Conservation (phyloP, 2,888 invertebrate genomes). For the Morpho achilles region DNA sequence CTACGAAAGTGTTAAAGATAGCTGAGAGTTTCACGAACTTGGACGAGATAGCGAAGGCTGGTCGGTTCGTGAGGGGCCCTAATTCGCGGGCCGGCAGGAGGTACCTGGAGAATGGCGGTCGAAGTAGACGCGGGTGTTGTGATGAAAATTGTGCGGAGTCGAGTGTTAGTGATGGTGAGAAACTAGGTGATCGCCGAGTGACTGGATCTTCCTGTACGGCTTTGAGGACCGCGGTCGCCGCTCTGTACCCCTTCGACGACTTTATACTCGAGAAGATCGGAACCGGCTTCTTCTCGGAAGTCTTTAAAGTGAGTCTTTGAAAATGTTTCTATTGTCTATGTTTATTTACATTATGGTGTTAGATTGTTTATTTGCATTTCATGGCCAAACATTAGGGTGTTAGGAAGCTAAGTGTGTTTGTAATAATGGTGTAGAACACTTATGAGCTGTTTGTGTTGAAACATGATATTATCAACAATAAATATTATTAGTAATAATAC, state of each 20-base stretch:
- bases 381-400: conserved; percentile 1
- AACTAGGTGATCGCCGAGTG: conserved; percentile 65
- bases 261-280: conserved; percentile 96
- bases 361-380: conserved; percentile 5
- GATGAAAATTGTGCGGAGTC: conserved; percentile 70
- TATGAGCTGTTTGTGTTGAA: not conserved
- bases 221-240: conserved; percentile 93
- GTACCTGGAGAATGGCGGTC: conserved; percentile 49
- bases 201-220: conserved; percentile 89
- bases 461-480: not conserved
- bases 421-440: not conserved
- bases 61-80: conserved; percentile 67
- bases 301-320: conserved; percentile 91
- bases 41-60: conserved; percentile 70
- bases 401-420: not conserved
- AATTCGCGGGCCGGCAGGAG: conserved; percentile 61
- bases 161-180: conserved; percentile 71
- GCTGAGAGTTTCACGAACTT: conserved; percentile 76
- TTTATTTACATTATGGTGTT: not conserved
- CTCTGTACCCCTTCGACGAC: conserved; percentile 95
- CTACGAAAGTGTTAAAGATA: conserved; percentile 74
- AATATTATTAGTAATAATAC: not conserved
- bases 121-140: conserved; percentile 68
- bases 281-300: conserved; percentile 97
- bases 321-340: not conserved